Evolutionary conservation across 2,888 invertebrate species (phyloP).

Genomic region (Microchrysa polita): DNA sequence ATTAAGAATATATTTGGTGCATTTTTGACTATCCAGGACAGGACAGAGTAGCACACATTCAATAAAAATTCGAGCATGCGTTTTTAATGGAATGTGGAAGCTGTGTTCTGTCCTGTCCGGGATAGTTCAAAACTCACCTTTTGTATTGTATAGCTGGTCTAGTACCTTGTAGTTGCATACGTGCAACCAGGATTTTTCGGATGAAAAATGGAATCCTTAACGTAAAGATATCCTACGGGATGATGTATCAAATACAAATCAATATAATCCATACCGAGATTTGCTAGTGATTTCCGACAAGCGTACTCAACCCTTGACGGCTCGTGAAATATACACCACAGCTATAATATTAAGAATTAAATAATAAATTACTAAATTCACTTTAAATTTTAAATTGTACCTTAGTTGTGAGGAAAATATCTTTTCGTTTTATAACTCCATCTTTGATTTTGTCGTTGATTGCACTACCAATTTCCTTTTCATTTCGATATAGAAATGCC

Average conservation of each 20-base stretch:
- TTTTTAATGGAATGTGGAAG: no score
- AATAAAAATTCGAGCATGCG: no score
- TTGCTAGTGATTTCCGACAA: slow-evolving; percentile 70
- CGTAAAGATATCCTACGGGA: slow-evolving; percentile 74
- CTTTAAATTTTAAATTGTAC: slow-evolving; percentile 52
- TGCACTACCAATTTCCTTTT: slow-evolving; percentile 74
- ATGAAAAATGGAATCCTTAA: slow-evolving; percentile 4
- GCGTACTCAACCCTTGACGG: slow-evolving; percentile 71
- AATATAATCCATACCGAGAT: slow-evolving; percentile 76
- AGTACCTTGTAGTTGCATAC: not conserved
- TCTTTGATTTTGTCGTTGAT: slow-evolving; percentile 71
- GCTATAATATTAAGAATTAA: slow-evolving; percentile 50
- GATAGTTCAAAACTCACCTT: no score
- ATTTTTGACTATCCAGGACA: no score
- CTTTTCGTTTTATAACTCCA: slow-evolving; percentile 73
- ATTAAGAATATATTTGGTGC: no score
- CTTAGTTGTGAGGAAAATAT: slow-evolving; percentile 72
- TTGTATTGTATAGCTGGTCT: not conserved
- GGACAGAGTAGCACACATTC: no score
- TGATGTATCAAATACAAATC: slow-evolving; percentile 86
- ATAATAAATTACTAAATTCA: no score
- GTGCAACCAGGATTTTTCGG: slow-evolving; percentile 30
- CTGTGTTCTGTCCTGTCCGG: no score
- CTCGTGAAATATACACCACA: slow-evolving; percentile 66
- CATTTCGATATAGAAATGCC: slow-evolving; percentile 74